Conservation (phyloP, 2,888 invertebrate genomes). For the Tipula vernalis region DNA sequence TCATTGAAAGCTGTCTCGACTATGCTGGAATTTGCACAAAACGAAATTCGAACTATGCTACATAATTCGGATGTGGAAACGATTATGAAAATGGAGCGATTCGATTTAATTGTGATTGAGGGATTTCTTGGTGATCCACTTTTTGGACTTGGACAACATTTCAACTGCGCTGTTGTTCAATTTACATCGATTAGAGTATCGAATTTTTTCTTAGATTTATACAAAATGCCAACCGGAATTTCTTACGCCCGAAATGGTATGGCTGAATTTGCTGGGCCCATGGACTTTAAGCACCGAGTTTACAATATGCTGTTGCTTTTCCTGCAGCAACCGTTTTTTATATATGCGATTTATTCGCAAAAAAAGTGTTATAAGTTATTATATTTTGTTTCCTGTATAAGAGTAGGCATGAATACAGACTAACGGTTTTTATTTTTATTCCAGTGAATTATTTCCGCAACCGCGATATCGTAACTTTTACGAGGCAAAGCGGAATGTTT, state of each 20-base stretch:
- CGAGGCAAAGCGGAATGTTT: constrained; percentile 37
- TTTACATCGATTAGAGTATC: background rate
- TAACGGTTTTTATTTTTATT: constrained; percentile 32
- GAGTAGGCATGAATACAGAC: background rate
- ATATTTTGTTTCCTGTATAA: background rate
- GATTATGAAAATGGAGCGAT: constrained; percentile 11
- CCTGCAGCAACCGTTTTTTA: background rate
- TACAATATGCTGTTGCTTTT: background rate
- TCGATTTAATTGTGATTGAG: constrained; percentile 13
- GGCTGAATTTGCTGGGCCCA: background rate
- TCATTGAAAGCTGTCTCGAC: background rate
- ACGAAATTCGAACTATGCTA: background rate
- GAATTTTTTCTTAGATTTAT: constrained; percentile 28
- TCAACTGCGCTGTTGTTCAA: background rate
- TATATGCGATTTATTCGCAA: background rate
- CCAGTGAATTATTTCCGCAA: constrained; percentile 23
- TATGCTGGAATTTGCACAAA: background rate
- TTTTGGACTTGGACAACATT: background rate
- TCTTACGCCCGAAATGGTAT: constrained; percentile 35
- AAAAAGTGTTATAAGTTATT: background rate
- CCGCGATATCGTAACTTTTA: constrained; percentile 21
- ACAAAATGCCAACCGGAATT: constrained; percentile 36
- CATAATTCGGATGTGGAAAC: constrained; percentile 6
- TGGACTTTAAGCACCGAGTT: background rate
- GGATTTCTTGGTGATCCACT: constrained; percentile 9